phyloP scores from a whole-genome alignment of 2,888 invertebrate species.

The Drymonia ruficornis region DNA sequence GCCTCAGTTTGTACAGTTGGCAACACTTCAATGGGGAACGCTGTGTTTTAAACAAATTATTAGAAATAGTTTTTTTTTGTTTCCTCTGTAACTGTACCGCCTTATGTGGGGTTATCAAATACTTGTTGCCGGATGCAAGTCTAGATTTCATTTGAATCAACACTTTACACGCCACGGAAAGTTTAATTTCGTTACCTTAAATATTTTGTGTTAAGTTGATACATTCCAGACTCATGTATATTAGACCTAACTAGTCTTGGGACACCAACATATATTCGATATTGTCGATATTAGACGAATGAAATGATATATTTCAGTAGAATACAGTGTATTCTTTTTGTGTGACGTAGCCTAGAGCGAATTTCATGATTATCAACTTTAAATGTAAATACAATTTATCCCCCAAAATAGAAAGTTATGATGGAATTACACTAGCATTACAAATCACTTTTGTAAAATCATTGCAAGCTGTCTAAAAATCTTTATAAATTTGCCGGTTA shows the following conservation, averaged over 20 bases:
- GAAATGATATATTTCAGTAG: too few relatives aligned
- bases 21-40: constrained; percentile 55
- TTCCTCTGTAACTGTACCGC: constrained; percentile 38
- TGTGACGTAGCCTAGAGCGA: too few relatives aligned
- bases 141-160: constrained; percentile 8
- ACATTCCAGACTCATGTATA: too few relatives aligned
- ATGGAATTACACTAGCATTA: too few relatives aligned
- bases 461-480: too few relatives aligned
- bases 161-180: neutral
- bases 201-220: constrained; percentile 18
- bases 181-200: neutral
- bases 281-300: too few relatives aligned
- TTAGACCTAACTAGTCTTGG: too few relatives aligned
- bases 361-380: constrained; percentile 20
- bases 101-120: constrained; percentile 21
- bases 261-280: too few relatives aligned
- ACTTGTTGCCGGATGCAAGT: constrained; percentile 11
- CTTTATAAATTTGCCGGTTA: too few relatives aligned
- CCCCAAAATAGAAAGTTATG: too few relatives aligned
- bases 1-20: constrained; percentile 79
- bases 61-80: constrained; percentile 53
- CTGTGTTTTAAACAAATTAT: constrained; percentile 58
- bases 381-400: constrained; percentile 36
- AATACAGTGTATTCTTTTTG: too few relatives aligned
- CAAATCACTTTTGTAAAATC: too few relatives aligned